Conservation (phyloP, 1,140 invertebrate genomes). For the Caenorhabditis tropicalis region DNA sequence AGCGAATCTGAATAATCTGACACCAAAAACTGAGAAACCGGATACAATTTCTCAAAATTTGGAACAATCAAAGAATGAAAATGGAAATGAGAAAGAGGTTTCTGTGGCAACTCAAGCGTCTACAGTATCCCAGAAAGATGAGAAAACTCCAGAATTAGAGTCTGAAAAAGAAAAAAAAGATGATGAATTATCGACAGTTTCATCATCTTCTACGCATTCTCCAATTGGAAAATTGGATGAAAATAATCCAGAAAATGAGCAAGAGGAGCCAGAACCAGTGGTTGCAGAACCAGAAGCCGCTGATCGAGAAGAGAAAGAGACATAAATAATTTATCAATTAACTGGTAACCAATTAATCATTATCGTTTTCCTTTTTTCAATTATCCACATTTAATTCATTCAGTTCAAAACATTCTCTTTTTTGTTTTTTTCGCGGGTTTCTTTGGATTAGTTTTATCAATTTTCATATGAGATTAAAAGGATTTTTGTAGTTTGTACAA, state of each 20-base stretch:
- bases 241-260: not conserved
- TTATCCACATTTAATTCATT: not conserved
- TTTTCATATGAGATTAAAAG: not conserved
- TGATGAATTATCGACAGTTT: not conserved
- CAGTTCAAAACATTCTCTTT: too few species aligned
- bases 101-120: not conserved
- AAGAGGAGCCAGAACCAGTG: not conserved
- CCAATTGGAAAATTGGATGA: conserved; percentile 17
- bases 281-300: conserved; percentile 4
- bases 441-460: not conserved
- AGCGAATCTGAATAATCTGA: not conserved
- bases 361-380: not conserved
- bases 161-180: not conserved
- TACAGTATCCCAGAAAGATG: not conserved
- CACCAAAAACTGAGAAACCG: not conserved
- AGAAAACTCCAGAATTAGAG: not conserved
- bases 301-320: not conserved
- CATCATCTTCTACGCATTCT: not conserved
- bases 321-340: too few species aligned
- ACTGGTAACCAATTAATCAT: too few species aligned
- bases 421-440: conserved; percentile 35
- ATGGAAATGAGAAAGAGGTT: not conserved
- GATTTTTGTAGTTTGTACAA: not conserved
- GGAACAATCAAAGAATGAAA: not conserved
- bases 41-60: too few species aligned